Evolutionary conservation across 1,140 invertebrate species (phyloP), one percentile per base, ranked within the genome.

Genomic region (Drosophila santomea): DNA sequence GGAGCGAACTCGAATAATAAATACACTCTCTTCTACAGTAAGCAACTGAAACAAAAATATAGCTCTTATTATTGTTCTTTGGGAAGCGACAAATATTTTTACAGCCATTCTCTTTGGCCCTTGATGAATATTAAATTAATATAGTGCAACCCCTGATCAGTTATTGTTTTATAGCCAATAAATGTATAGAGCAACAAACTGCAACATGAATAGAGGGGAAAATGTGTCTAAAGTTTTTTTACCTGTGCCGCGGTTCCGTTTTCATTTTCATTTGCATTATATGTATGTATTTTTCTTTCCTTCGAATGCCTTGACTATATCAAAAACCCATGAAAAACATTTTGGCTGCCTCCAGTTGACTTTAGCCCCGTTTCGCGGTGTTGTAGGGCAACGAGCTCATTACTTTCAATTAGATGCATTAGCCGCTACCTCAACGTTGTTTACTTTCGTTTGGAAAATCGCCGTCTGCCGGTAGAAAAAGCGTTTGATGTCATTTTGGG

Each of bases 351-450:
- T 58, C 60, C 43, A 38, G 44, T 59, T 72, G 61, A 71, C 66
- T 73, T 73, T 68, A 60, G 68, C 66, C 75, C 50, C 48, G 50
- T 68, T 57, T 79, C 50, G 59, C 47, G 61, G 78, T 81, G 73
- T 60, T 77, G 55, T 55, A 59, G 79, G 79, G 62, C 60, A 80
- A 57, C 56, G 36, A 81, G 58, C 77, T 64, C 59, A 84, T 84
- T 84, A 84, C 66, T 58, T 84, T 84, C 64, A 84, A 84, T 80
- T 54, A 76, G 48, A 54, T 68, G 38, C 61, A 68, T 54, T 67
- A 61, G 35, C 17, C 41, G n/a, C 28, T 25, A 17, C 14, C 36
- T 10, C 58, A 48, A 58, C 41, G n/a, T 36, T 66, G 77, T 83
- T 74, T 78, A 47, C 55, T 55, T 55, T 59, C 54, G 60, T 69